A percentile compares a stretch with the other conserved stretches of the same genome.
These are phyloP conservation scores for Cepaea hortensis DNA, from an alignment of 2,888 invertebrate species.

Conservation along the genomic window DNA sequence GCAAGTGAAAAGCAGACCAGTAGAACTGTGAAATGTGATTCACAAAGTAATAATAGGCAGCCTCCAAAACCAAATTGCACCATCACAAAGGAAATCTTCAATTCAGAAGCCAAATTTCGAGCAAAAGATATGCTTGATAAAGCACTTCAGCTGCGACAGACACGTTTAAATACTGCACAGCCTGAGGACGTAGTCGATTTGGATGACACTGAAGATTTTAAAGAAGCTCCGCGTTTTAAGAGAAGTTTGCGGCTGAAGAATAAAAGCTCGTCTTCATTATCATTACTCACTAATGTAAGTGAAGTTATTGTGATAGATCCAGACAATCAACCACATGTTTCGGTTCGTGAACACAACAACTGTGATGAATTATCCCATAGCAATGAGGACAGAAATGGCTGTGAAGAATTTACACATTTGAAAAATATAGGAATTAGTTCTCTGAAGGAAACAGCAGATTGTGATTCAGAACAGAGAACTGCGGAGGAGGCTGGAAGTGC, in stretches of 20 bases:
- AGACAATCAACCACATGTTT: neutral
- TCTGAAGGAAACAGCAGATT: neutral
- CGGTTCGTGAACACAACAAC: neutral
- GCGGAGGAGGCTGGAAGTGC: neutral
- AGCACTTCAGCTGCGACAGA: slow-evolving; percentile 23
- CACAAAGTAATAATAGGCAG: neutral
- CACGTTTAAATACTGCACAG: neutral
- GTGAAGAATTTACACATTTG: neutral
- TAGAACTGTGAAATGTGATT: neutral
- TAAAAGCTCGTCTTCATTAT: slow-evolving; percentile 4
- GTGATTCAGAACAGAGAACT: neutral
- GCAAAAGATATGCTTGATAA: slow-evolving; percentile 16
- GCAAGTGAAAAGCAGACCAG: neutral
- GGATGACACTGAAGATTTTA: slow-evolving; percentile 29
- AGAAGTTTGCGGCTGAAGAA: neutral
- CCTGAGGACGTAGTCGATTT: neutral
- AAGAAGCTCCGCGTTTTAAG: slow-evolving; percentile 22
- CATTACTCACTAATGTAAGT: neutral
- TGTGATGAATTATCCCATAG: neutral
- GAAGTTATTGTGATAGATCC: slow-evolving; percentile 32
- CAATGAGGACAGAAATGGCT: neutral
- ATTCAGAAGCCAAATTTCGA: slow-evolving; percentile 15
- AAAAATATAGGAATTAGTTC: neutral
- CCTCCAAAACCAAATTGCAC: neutral
- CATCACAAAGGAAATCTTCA: slow-evolving; percentile 18